Base-by-base conservation (phyloP, 2,113 vertebrate species). In the Arenaria interpres region DNA sequence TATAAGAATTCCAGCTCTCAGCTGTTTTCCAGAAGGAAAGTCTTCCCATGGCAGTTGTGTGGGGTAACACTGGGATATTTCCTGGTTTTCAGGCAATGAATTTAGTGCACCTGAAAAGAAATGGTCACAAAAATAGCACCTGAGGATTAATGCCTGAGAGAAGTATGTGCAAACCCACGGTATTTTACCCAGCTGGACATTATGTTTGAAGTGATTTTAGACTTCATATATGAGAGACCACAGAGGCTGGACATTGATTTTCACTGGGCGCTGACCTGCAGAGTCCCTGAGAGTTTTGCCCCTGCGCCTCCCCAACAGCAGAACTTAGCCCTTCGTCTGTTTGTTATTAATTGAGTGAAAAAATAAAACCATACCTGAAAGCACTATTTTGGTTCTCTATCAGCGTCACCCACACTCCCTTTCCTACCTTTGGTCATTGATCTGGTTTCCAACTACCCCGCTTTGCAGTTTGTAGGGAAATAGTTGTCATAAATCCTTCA, bases 141-240 rank as follows among this genome's bases (percentile, higher is more conserved):
- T 20, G 48, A 50, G 43, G 37, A 41, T 18, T 41, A 4, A 66
- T 4, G 41, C 16, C 54, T 41, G 11, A 8, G 9, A 72, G n/a
- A 22, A 75, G 8, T 46, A 7, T 0, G 13, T 12, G 43, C 62
- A 92, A 85, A 68, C 3, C 19, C 0, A 22, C 0, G 0, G 1
- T 46, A 56, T 21, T 82, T 33, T 5, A 68, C 39, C 28, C 37
- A 33, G 9, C 32, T 8, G 17, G 14, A 78, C 15, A 6, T 74
- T 14, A 6, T 15, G 2, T 37, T 80, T 46, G 24, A 62, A 71
- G 64, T 71, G 12, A 46, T 45, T 62, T 72, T 81, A 27, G 24
- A 35, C 35, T 64, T 51, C 24, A 10, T 1, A 17, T 17, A 24
- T 7, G 9, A 89, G 51, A 64, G 15, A 33, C 32, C 14, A 4